Evolutionary conservation across 2,888 invertebrate species (phyloP).

Genomic region (Lepetodrilus schrolli): DNA sequence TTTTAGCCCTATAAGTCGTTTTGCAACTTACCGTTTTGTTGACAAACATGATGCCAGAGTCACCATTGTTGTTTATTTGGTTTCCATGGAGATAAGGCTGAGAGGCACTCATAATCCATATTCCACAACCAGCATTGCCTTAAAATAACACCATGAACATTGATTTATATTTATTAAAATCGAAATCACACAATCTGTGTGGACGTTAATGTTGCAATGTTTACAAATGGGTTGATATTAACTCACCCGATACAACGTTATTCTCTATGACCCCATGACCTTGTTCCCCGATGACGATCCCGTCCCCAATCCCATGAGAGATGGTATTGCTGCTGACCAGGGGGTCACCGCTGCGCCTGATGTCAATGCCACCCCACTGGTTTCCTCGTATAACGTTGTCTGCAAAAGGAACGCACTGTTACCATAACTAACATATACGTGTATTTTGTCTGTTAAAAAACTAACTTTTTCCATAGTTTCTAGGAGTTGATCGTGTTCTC

Average conservation of each 20-base stretch:
- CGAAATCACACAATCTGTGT: no score
- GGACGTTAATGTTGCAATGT: no score
- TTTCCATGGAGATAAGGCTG: constrained; percentile 68
- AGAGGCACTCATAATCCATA: constrained; percentile 69
- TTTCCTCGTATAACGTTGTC: constrained; percentile 69
- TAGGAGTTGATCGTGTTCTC: neutral
- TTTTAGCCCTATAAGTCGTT: no score
- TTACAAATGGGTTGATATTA: no score
- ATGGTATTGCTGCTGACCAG: constrained; percentile 64
- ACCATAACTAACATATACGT: neutral
- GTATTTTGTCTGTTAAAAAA: neutral
- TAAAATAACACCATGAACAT: no score
- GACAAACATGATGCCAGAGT: constrained; percentile 67
- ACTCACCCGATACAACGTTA: constrained; percentile 66
- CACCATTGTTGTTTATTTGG: constrained; percentile 68
- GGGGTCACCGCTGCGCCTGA: constrained; percentile 66
- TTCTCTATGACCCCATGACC: constrained; percentile 66
- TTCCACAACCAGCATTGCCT: constrained; percentile 71
- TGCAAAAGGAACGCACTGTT: constrained; percentile 35
- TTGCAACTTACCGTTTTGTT: constrained; percentile 61
- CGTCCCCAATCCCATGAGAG: constrained; percentile 69
- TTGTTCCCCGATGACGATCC: constrained; percentile 66
- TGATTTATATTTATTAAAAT: no score
- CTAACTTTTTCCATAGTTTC: neutral
- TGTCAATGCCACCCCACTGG: constrained; percentile 71